These are phyloP conservation scores for Tethya wilhelma DNA, from an alignment of 37 sponge, comb jelly and placozoan genomes.

Conservation along the genomic window DNA sequence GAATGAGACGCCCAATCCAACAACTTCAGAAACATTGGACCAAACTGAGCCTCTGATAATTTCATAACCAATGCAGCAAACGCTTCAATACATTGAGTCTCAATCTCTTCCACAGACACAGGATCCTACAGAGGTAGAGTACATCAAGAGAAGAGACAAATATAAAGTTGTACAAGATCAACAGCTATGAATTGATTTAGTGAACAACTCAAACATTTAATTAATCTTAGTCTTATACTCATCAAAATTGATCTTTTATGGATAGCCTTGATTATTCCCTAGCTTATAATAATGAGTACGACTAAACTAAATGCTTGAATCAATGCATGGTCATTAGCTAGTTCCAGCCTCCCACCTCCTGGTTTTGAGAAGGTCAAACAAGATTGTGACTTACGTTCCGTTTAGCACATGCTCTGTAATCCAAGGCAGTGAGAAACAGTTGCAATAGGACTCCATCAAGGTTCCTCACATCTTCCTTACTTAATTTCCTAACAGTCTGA, in stretches of 20 bases:
- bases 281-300: too few species aligned
- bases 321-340: too few species aligned
- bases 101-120: conserved; percentile 66
- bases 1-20: conserved; percentile 80
- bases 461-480: conserved; percentile 41
- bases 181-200: too few species aligned
- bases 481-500: conserved; percentile 17
- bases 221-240: too few species aligned
- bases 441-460: conserved; percentile 37
- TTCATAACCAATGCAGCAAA: conserved; percentile 71
- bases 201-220: too few species aligned
- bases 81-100: conserved; percentile 34
- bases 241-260: too few species aligned
- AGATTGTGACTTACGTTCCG: too few species aligned
- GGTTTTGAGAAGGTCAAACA: neutral
- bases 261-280: too few species aligned
- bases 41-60: conserved; percentile 83
- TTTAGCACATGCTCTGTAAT: conserved; percentile 61
- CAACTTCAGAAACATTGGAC: conserved; percentile 78
- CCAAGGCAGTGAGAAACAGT: conserved; percentile 37
- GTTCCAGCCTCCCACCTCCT: too few species aligned
- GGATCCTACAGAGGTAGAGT: neutral
- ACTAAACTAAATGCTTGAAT: too few species aligned
- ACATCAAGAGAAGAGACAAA: neutral
- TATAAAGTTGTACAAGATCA: too few species aligned